Evolutionary conservation across 2,888 invertebrate genomes (phyloP).

Genomic region (Eristalis arbustorum): DNA sequence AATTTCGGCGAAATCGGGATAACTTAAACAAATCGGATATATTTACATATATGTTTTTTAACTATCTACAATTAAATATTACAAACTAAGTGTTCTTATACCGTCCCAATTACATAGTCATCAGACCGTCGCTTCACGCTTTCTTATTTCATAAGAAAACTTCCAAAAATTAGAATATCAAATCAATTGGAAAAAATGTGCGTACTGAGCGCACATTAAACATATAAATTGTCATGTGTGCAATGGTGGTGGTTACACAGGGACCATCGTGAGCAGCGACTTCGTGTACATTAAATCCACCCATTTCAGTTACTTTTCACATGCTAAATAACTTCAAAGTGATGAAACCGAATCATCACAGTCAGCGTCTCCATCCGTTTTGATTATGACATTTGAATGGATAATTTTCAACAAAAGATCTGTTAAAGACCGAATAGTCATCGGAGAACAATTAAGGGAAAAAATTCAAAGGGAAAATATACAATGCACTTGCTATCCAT

Average conservation of each 20-base stretch:
- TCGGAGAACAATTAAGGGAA: conserved; percentile 23
- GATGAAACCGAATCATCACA: conserved; percentile 47
- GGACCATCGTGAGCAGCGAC: conserved; percentile 5
- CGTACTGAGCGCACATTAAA: background rate
- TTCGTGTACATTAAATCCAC: conserved; percentile 36
- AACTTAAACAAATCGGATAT: too few relatives aligned
- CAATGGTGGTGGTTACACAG: conserved; percentile 37
- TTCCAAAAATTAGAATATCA: conserved; percentile 47
- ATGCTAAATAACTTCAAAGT: conserved; percentile 63
- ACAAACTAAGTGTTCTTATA: too few relatives aligned
- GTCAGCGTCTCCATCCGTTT: conserved; percentile 36
- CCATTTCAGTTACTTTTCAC: conserved; percentile 61
- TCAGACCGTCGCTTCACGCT: conserved; percentile 20
- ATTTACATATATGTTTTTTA: too few relatives aligned
- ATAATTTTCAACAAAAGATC: conserved; percentile 53
- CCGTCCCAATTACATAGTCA: background rate
- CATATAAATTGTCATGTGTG: background rate
- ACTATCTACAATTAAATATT: too few relatives aligned
- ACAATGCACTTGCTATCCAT: conserved; percentile 9
- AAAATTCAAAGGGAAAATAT: conserved; percentile 32
- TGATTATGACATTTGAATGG: conserved; percentile 45
- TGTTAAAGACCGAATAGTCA: conserved; percentile 32
- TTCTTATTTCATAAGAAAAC: conserved; percentile 33
- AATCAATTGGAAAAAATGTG: conserved; percentile 52
- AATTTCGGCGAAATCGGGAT: too few relatives aligned